Conservation (phyloP, 1,140 invertebrate genomes). For the Anastrepha obliqua region DNA sequence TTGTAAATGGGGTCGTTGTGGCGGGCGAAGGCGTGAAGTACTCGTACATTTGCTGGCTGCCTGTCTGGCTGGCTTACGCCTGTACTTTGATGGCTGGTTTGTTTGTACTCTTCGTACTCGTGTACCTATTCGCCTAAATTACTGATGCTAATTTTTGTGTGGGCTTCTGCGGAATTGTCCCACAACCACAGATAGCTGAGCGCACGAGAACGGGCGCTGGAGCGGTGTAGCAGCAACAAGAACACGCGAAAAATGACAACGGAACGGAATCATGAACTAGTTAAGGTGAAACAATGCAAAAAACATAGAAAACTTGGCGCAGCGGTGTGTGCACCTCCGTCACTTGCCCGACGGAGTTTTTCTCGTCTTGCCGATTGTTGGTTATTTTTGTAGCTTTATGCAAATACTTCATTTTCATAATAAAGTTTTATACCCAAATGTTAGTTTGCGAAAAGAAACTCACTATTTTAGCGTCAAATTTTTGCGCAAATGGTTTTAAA, state of each 20-base stretch:
- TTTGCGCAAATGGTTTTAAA: too few species aligned
- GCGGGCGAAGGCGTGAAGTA: not conserved
- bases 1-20: not conserved
- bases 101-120: not conserved
- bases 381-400: not conserved
- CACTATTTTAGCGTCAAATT: too few species aligned
- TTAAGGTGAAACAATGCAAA: conserved; percentile 4
- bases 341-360: not conserved
- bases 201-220: not conserved
- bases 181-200: not conserved
- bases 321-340: not conserved
- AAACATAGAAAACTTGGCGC: not conserved
- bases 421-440: too few species aligned
- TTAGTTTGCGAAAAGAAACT: too few species aligned
- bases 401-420: too few species aligned
- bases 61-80: not conserved
- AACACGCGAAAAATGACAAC: not conserved
- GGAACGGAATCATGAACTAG: conserved; percentile 67
- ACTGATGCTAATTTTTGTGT: conserved; percentile 70
- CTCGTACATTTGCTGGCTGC: not conserved
- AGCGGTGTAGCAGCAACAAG: not conserved
- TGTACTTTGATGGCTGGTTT: not conserved
- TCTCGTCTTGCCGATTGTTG: not conserved
- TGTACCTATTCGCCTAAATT: conserved; percentile 58
- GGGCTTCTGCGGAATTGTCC: conserved; percentile 51